Base-by-base conservation (phyloP, 2,797 vertebrate species). In the Taeniopygia guttata region DNA sequence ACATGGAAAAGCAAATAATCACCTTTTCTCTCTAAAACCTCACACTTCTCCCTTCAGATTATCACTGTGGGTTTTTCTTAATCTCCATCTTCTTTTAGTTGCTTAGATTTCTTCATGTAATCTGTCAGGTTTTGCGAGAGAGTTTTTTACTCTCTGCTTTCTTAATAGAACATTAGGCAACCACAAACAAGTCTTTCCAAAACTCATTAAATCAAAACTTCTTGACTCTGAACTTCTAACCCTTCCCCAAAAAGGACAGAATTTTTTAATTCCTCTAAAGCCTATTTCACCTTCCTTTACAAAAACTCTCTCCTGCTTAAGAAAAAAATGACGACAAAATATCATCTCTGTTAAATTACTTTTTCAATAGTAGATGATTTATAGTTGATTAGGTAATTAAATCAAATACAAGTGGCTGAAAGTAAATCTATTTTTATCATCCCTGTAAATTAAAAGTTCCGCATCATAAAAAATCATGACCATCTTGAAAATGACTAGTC, bases 391-490 rank as follows among this genome's bases (percentile, higher is more conserved):
- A 97, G 97, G 97, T 98, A 98, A 98, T 98, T 98, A 98, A 98
- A 98, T 98, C 97, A 98, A 98, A 98, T 98, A 98, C 97, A 98
- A 98, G 96, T 98, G 97, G 97, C 96, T 98, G 97, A 98, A 98
- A 98, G 97, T 98, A 98, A 98, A 98, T 98, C 98, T 98, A 98
- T 98, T 98, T 98, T 98, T 98, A 98, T 98, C 98, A 98, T 98
- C 98, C 98, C 97, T 98, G 97, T 98, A 98, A 98, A 98, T 98
- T 98, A 98, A 98, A 98, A 98, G 98, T 98, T 98, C 98, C 48
- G 95, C 98, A 97, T 98, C 98, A 98, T 98, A 98, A 98, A 98
- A 98, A 98, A 98, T 98, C 98, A 98, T 93, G 97, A 97, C 98
- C 98, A 98, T 98, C 98, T 98, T 98, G 97, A 98, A 98, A 98